Evolutionary conservation across 2,797 vertebrate genomes (phyloP).

Genomic region (Thripadectes ignobilis): DNA sequence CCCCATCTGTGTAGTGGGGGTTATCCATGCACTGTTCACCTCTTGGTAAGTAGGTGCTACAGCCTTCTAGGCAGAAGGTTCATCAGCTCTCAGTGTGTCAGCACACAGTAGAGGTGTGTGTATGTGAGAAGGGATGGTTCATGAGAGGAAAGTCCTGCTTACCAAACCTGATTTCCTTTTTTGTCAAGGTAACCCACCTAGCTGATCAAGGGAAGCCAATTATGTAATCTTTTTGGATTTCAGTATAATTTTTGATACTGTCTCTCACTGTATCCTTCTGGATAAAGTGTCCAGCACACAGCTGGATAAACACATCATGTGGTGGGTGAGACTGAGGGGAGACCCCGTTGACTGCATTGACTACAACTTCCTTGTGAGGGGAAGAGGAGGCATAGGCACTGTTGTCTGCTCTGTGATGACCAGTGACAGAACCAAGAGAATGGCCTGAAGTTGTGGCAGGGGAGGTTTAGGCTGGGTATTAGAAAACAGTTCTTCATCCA

Average conservation of each 20-base stretch:
- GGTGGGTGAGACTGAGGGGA: background rate
- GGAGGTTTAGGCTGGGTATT: background rate
- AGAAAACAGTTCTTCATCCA: background rate
- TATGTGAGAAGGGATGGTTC: background rate
- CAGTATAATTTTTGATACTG: background rate
- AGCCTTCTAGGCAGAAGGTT: background rate
- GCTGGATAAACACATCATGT: background rate
- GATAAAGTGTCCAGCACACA: background rate
- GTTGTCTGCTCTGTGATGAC: background rate
- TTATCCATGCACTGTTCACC: background rate
- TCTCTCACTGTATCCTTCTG: background rate
- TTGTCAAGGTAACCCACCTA: background rate
- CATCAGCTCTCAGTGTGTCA: background rate
- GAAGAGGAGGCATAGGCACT: background rate
- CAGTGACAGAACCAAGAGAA: background rate
- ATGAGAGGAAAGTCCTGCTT: background rate
- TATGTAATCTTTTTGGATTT: background rate
- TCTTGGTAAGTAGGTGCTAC: background rate
- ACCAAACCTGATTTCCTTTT: background rate
- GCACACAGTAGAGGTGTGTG: background rate
- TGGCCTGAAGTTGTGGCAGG: background rate
- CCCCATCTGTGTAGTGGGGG: background rate
- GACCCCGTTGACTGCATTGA: background rate
- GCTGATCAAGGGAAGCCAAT: background rate
- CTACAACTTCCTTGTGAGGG: background rate